Base-by-base conservation (phyloP, 2,888 invertebrate species). In the Palloptera scutellata region DNA sequence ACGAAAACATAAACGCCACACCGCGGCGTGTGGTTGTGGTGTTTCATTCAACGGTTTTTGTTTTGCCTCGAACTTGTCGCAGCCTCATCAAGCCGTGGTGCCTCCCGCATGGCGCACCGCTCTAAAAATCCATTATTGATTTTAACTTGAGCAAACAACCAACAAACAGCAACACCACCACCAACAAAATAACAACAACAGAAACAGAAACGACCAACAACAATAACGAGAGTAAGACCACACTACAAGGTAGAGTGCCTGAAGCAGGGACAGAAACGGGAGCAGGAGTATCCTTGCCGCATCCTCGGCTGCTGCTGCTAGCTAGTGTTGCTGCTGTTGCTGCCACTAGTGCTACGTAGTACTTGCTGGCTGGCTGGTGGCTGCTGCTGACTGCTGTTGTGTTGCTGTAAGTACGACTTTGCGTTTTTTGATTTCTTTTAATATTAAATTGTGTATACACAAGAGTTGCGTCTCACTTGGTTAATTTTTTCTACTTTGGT, bases 371-470 rank as follows among this genome's bases (percentile, higher is more conserved):
- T 64, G 57, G 54, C 65, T 67, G 61, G 54, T 69, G 41, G 64
- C 13, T 57, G 52, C 15, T 61, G 55, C 52, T 41, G n/a, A 15
- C 45, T 63, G 51, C 58, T 53, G 52, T 70, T 69, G 54, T 55
- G 73, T 77, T 77, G 77, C 78, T 78, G 80, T 80, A 79, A 80
- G 80, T 78, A 80, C 71, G 60, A 3, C 53, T 59, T 64, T 58
- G 55, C 48, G 53, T 66, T 61, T 55, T 53, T 53, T 53, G 1
- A 62, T 54, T 54, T 61, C 62, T 43, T 62, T 60, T 13, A 61
- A 12, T 20, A 55, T 58, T 55, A 43, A 69, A 66, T 64, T 71
- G 67, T 71, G 71, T 71, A 71, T 69, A 67, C 61, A 61, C 53
- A 69, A 69, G 69, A 69, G 71, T 71, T 71, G 67, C 67, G 63